Evolutionary conservation across 2,113 vertebrate genomes (phyloP).

Genomic region (Alethe castanea): DNA sequence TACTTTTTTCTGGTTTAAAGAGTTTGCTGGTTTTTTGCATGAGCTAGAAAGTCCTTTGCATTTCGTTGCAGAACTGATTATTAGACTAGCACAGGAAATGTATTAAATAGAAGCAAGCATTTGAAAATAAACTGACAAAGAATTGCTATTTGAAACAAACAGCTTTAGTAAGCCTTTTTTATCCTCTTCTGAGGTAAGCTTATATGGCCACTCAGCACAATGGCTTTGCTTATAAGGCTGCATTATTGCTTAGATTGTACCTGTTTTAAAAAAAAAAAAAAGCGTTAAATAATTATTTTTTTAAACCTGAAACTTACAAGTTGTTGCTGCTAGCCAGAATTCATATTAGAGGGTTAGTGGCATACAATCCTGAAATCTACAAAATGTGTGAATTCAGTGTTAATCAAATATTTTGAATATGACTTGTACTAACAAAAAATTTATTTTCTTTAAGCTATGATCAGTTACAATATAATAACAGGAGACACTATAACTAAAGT

Average conservation of each 20-base stretch:
- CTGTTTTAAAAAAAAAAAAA: neutral
- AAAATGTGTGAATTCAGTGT: neutral
- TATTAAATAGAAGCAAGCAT: neutral
- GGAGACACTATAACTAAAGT: slow-evolving; percentile 94
- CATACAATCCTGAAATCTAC: neutral
- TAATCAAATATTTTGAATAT: neutral
- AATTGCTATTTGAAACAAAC: neutral
- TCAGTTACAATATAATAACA: slow-evolving; percentile 96
- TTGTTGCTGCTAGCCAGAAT: neutral
- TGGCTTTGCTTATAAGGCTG: neutral
- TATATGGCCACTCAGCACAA: neutral
- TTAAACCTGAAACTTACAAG: neutral
- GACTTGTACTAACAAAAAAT: neutral
- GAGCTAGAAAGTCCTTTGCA: neutral
- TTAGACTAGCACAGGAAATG: neutral
- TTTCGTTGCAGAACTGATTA: neutral
- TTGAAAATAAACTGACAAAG: neutral
- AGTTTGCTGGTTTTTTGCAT: neutral
- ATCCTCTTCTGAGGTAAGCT: neutral
- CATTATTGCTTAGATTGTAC: neutral
- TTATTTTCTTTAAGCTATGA: slow-evolving; percentile 83
- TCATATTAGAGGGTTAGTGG: neutral
- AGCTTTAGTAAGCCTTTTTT: neutral
- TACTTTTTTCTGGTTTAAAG: neutral
- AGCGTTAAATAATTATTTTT: neutral